Evolutionary conservation across 2,113 vertebrate genomes (phyloP).

Genomic region (Bos javanicus): DNA sequence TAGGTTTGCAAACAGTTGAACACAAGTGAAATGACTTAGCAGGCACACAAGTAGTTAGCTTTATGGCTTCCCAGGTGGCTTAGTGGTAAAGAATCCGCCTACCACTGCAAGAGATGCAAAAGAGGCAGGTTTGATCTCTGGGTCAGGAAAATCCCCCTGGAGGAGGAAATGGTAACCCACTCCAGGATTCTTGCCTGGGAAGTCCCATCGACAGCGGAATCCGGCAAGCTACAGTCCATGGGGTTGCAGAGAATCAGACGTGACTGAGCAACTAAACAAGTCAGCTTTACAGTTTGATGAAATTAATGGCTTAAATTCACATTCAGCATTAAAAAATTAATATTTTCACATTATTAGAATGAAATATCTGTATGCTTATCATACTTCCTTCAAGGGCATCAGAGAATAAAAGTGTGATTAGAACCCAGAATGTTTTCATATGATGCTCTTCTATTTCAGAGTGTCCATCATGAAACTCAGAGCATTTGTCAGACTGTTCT

Average conservation of each 20-base stretch:
- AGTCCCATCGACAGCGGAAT: not conserved
- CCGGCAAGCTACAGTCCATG: not conserved
- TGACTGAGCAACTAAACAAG: not conserved
- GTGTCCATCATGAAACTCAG: constrained; percentile 51
- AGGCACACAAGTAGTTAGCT: not conserved
- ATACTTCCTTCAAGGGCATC: constrained; percentile 13
- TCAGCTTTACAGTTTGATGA: constrained; percentile 40
- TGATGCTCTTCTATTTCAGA: constrained; percentile 54
- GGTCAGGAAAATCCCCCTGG: not conserved
- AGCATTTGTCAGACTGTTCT: constrained; percentile 68
- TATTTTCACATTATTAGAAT: constrained; percentile 22
- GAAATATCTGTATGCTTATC: constrained; percentile 44
- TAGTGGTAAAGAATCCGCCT: not conserved
- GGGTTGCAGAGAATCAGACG: not conserved
- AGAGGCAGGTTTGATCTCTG: not conserved
- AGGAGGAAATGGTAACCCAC: not conserved
- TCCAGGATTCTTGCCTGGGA: not conserved
- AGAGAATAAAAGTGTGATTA: constrained; percentile 45
- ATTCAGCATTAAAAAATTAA: not conserved
- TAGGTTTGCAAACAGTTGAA: not conserved
- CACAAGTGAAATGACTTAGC: not conserved
- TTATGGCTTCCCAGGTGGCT: not conserved
- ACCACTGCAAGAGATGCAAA: not conserved
- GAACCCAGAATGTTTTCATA: constrained; percentile 46
- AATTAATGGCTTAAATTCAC: constrained; percentile 27